Base-by-base conservation (phyloP, 2,113 vertebrate genomes). In the Oophaga pumilio region DNA sequence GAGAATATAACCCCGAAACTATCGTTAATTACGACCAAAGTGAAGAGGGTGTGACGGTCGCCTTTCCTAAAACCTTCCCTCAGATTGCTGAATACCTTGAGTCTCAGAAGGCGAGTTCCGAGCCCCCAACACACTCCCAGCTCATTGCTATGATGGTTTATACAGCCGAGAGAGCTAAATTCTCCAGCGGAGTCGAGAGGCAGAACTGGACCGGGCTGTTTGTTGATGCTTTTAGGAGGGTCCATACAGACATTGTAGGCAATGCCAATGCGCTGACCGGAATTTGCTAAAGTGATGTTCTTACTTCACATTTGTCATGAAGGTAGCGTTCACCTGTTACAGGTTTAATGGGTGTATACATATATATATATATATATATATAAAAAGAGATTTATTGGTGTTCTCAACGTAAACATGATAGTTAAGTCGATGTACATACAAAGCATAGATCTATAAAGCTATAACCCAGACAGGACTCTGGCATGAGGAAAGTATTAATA, bases 141-240 rank as follows among this genome's bases (percentile, higher is more conserved):
- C 96, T 97, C 92, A 96, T 99, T 94, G 98, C 98, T 89, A 96
- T 96, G 93, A 94, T 99, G 97, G 98, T 97, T 90, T 99, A 98
- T 95, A 96, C 97, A 24, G 98, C 98, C 76, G 97, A 98, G 93
- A 96, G 96, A 94, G 98, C 98, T 95, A 99, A 98, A 95, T 95
- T 98, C 89, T 90, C 97, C 95, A 94, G 92, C 6, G 97, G 97
- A 92, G 87, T 79, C 64, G 97, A 98, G 92, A 96, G 95, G 93
- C 95, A 98, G 91, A 94, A 97, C 90, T 99, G 98, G 98, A 98
- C 96, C 92, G 91, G 96, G 91, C 94, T 98, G 90, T 99, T 99
- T 96, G 97, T 98, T 96, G 93, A 99, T 90, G 96, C 97, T 85
- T 99, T 99, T 95, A 98, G 96, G 95, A 93, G 96, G 93, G 96